Percentiles rank a stretch among this genome's conserved stretches.
Evolutionary conservation across 2,113 vertebrate genomes (phyloP).

Genomic region (Corythornis madagascariensis): DNA sequence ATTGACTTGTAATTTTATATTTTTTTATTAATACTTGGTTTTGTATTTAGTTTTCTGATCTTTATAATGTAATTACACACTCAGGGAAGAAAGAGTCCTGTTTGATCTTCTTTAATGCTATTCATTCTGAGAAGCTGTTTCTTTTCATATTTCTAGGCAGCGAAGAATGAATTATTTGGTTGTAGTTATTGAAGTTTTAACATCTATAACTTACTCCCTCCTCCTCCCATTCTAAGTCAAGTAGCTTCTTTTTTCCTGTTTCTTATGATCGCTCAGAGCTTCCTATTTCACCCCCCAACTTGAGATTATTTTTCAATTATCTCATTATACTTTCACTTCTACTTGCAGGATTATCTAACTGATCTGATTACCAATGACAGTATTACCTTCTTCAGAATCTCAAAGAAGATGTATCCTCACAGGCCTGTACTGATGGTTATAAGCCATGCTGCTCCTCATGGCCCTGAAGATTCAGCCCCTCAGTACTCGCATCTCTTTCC

Average conservation of each 20-base stretch:
- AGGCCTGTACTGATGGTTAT: slow-evolving; percentile 94
- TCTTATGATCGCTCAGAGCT: not conserved
- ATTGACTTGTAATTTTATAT: not conserved
- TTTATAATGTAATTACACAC: not conserved
- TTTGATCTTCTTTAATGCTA: not conserved
- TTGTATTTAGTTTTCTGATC: not conserved
- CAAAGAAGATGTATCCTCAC: slow-evolving; percentile 95
- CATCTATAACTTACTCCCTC: not conserved
- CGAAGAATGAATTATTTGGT: not conserved
- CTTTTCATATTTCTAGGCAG: not conserved
- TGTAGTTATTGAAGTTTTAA: not conserved
- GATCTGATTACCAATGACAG: slow-evolving; percentile 97
- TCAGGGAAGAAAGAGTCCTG: not conserved
- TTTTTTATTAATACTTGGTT: not conserved
- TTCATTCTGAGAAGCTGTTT: not conserved
- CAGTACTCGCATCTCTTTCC: slow-evolving; percentile 92
- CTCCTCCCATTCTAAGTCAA: not conserved
- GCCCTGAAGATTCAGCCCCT: slow-evolving; percentile 94
- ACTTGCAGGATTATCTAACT: slow-evolving; percentile 91
- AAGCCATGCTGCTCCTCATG: slow-evolving; percentile 95
- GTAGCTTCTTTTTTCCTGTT: not conserved
- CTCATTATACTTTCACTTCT: slow-evolving; percentile 40
- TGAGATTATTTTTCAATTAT: slow-evolving; percentile 1
- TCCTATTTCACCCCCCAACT: not conserved
- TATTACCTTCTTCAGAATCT: slow-evolving; percentile 91